Conservation (phyloP, 2,113 vertebrate species). For the Origma solitaria region DNA sequence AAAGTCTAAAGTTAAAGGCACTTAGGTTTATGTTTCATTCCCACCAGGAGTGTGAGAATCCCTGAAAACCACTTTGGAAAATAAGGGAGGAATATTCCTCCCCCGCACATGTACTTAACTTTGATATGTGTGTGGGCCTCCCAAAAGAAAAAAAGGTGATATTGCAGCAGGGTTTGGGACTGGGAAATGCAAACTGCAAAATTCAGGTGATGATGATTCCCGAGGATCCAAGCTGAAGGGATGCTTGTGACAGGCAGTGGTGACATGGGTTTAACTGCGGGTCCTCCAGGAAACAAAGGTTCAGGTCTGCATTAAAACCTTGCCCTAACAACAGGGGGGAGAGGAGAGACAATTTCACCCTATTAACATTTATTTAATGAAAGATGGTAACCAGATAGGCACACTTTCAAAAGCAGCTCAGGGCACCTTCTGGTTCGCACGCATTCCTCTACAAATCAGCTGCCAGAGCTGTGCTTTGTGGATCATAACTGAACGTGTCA, state of each 20-base stretch:
- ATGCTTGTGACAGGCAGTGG: background rate
- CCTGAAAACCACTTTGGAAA: background rate
- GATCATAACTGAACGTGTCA: background rate
- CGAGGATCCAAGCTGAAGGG: background rate
- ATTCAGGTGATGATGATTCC: background rate
- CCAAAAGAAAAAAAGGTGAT: background rate
- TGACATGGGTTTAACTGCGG: background rate
- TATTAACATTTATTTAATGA: background rate
- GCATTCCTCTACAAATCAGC: background rate
- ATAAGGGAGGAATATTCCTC: conserved; percentile 25
- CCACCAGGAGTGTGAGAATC: background rate
- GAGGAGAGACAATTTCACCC: background rate
- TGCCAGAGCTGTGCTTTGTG: background rate
- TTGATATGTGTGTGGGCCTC: background rate
- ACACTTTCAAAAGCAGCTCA: background rate
- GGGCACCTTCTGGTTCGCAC: background rate
- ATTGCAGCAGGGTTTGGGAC: background rate
- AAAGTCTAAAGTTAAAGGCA: background rate
- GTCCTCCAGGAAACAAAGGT: background rate
- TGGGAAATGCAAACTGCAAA: background rate
- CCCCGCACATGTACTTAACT: background rate
- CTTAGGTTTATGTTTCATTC: background rate
- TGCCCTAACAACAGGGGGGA: accelerated
- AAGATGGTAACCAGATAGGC: background rate
- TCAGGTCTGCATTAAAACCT: background rate